phyloP scores from a whole-genome alignment of 2,888 invertebrate genomes.

The Cephus spinipes region DNA sequence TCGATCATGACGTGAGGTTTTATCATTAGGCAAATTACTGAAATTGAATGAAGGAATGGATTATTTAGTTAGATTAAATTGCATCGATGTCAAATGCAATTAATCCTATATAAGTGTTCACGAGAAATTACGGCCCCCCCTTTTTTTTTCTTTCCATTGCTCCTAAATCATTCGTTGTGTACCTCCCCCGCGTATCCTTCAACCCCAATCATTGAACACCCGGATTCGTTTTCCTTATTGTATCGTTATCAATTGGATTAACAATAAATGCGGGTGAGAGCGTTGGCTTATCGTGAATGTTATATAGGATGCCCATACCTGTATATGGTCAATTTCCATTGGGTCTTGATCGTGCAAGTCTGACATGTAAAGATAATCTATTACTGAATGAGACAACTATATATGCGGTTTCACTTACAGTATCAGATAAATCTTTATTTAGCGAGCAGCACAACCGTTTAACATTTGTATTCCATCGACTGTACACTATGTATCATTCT shows the following conservation, averaged over 20 bases:
- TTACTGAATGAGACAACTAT: slow-evolving; percentile 7
- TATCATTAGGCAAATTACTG: background rate
- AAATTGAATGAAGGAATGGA: background rate
- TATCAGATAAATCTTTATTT: slow-evolving; percentile 25
- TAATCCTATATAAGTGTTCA: background rate
- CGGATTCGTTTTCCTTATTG: background rate
- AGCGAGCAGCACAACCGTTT: slow-evolving; percentile 30
- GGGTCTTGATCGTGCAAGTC: slow-evolving; percentile 6
- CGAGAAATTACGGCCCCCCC: background rate
- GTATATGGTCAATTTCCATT: background rate
- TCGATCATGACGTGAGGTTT: background rate
- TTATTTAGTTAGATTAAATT: background rate
- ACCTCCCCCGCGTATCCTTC: background rate
- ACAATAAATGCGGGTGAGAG: background rate
- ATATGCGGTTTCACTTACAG: slow-evolving; percentile 17
- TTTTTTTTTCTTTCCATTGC: background rate
- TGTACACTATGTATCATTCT: slow-evolving; percentile 60
- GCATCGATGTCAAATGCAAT: background rate
- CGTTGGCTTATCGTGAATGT: slow-evolving; percentile 4
- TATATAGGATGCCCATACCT: background rate
- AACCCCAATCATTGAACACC: background rate
- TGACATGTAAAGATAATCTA: slow-evolving; percentile 6
- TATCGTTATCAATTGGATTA: background rate
- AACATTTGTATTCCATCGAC: slow-evolving; percentile 44
- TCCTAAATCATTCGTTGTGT: background rate